A percentile compares a stretch with the other conserved stretches of the same genome.
Evolutionary conservation across 2,113 vertebrate genomes (phyloP).

Genomic region (Acinonyx jubatus): DNA sequence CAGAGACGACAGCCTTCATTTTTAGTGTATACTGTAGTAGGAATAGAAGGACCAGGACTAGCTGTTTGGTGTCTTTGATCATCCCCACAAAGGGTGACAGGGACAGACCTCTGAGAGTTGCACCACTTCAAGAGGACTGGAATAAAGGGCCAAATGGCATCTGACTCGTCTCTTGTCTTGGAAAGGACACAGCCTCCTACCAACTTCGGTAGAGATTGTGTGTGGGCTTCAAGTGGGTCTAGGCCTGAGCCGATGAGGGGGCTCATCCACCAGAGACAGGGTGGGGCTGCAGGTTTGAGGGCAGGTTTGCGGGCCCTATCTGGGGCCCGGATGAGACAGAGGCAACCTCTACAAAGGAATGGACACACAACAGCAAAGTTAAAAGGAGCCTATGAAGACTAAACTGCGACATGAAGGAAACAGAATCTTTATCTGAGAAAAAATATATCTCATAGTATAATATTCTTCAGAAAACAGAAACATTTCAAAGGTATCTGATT

Average conservation of each 20-base stretch:
- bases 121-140: too few species aligned
- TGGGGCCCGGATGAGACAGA: neutral
- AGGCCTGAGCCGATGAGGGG: neutral
- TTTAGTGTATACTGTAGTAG: neutral
- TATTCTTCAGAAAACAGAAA: neutral
- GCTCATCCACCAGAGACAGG: neutral
- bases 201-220: neutral
- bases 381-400: neutral
- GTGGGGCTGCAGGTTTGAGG: too few species aligned
- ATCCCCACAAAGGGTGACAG: neutral
- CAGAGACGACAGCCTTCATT: neutral
- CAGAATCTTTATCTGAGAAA: neutral
- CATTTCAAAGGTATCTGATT: neutral
- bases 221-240: neutral
- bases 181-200: neutral
- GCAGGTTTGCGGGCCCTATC: neutral
- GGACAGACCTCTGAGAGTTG: neutral
- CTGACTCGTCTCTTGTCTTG: neutral
- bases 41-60: neutral
- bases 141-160: neutral
- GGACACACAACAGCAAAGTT: neutral
- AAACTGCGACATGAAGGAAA: neutral
- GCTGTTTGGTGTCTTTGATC: neutral
- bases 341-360: neutral
- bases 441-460: neutral